phyloP scores from a whole-genome alignment of 2,113 vertebrate species.

The Trichechus manatus region DNA sequence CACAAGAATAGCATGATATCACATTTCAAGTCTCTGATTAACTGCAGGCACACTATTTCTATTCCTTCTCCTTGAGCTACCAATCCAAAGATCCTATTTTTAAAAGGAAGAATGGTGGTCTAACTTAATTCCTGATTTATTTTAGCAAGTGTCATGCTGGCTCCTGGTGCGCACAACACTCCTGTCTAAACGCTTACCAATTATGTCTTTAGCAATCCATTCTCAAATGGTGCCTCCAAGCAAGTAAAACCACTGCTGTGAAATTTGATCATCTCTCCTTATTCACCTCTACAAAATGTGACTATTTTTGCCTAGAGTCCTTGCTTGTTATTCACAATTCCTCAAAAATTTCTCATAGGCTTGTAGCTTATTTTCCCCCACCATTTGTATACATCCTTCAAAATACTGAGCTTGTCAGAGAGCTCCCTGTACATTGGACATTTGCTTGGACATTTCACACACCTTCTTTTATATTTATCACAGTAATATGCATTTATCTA shows the following conservation, averaged over 20 bases:
- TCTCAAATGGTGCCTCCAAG: neutral
- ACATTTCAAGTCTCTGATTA: neutral
- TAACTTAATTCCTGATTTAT: conserved; percentile 28
- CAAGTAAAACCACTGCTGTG: neutral
- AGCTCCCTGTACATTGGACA: neutral
- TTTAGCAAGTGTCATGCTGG: neutral
- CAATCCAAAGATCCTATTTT: neutral
- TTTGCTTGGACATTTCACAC: neutral
- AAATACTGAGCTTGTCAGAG: neutral
- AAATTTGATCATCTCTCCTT: neutral
- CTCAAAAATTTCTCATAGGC: neutral
- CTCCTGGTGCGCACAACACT: neutral
- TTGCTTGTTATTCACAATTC: neutral
- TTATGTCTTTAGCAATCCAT: neutral
- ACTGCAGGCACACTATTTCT: neutral
- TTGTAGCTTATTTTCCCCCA: neutral
- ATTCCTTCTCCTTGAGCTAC: neutral
- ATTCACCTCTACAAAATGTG: neutral
- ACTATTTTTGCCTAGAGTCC: neutral
- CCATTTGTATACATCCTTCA: neutral
- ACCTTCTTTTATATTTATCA: neutral
- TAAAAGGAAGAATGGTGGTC: neutral
- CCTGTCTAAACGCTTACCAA: neutral
- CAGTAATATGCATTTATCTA: neutral
- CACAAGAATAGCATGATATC: neutral